Conservation (phyloP, 2,888 invertebrate genomes). For the Ennomos fuscantarius region DNA sequence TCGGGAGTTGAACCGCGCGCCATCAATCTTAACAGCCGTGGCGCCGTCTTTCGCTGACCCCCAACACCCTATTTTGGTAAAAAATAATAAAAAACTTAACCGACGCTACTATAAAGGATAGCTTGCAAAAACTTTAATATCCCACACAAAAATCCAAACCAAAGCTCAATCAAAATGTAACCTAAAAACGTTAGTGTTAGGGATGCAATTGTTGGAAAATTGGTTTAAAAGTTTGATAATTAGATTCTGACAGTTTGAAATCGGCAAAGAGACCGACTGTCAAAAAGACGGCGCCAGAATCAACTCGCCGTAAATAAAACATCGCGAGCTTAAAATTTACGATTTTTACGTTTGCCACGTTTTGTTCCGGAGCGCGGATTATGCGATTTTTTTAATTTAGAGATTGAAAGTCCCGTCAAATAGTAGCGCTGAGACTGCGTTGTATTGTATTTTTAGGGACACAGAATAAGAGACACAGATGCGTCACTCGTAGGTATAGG, state of each 20-base stretch:
- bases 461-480: constrained; percentile 23
- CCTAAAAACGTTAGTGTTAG: constrained; percentile 44
- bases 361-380: constrained; percentile 43
- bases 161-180: constrained; percentile 38
- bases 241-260: constrained; percentile 82
- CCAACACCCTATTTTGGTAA: constrained; percentile 71
- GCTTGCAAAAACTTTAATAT: constrained; percentile 68
- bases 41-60: constrained; percentile 75
- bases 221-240: constrained; percentile 64
- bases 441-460: constrained; percentile 16
- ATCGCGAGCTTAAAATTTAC: constrained; percentile 62
- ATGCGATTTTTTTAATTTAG: constrained; percentile 19
- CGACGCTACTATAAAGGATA: constrained; percentile 75
- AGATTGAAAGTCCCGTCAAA: constrained; percentile 21
- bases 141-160: constrained; percentile 37
- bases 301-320: constrained; percentile 74
- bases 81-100: constrained; percentile 58
- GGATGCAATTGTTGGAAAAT: constrained; percentile 37
- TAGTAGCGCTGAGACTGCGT: constrained; percentile 11
- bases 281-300: constrained; percentile 79
- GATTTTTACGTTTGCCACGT: constrained; percentile 55
- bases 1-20: constrained; percentile 60
- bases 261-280: constrained; percentile 81
- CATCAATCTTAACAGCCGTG: constrained; percentile 73
- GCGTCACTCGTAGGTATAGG: constrained; percentile 25